Evolutionary conservation across 35 echinoderm and acorn worm species (phyloP), one percentile per base, ranked within the genome.

Genomic region (Acanthaster planci): DNA sequence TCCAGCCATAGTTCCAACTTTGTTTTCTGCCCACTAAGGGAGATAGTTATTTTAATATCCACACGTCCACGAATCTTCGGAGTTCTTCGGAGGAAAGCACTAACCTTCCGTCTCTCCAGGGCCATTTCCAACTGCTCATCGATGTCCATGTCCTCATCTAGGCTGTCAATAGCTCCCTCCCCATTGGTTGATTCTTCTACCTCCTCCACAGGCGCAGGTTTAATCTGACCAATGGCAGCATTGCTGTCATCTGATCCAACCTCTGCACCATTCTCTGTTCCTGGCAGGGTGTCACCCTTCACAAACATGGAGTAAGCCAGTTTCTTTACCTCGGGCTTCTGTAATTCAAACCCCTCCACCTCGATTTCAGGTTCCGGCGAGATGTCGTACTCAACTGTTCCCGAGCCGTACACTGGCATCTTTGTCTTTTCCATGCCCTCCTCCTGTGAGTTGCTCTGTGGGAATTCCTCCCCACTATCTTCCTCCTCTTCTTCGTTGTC

Each of bases 71-170:
- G n/a, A n/a, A n/a, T n/a, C n/a, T n/a, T n/a, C n/a, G n/a, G n/a
- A n/a, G n/a, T n/a, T n/a, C 42, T 47, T 47, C 12, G 12, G 42
- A 47, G 42, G 42, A 47, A 4, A 47, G 12, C 42, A 83, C 77
- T 30, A 93, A 97, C 94, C 84, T 92, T 97, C 87, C 90, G 92
- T 59, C 80, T 89, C 84, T 97, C 94, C 40, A 97, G 59, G 26
- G 92, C 94, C 78, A 87, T 37, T 64, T 97, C 94, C 47, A 97
- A 68, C 50, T 97, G 94, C 36, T 89, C 68, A 72, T 97, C 94
- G 47, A 97, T 97, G 51, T 97, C 94, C 52, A 92, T 81, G 44
- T 97, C 94, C 55, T 93, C 84, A 4, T 75, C 77, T 40, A 87
- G 78, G 30, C 79, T 76, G 1, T 77, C 76, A 34, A 39, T 84